A percentile compares a stretch with the other conserved stretches of the same genome.
phyloP scores from a whole-genome alignment of 2,113 vertebrate species.

The Platichthys flesus region DNA sequence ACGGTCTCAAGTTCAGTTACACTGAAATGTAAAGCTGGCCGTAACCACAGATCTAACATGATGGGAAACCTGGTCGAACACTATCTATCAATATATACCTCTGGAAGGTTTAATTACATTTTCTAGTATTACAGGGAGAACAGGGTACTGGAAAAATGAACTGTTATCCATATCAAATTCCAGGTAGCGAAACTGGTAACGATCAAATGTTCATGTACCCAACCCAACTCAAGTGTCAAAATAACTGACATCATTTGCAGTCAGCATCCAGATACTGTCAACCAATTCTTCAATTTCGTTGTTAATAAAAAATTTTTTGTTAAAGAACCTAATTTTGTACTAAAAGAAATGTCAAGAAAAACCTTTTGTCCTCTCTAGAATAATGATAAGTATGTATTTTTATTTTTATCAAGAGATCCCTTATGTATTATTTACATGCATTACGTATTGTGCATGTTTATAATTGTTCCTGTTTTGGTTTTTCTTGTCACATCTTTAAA shows the following conservation, averaged over 20 bases:
- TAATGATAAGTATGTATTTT: not conserved
- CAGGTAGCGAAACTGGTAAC: too few species aligned
- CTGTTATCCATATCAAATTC: too few species aligned
- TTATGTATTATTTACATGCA: fast-evolving
- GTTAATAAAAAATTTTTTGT: slow-evolving; percentile 45
- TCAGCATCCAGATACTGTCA: slow-evolving; percentile 72
- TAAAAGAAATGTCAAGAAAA: not conserved
- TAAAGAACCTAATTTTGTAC: slow-evolving; percentile 61
- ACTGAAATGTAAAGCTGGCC: too few species aligned
- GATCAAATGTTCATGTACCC: not conserved
- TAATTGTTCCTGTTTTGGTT: slow-evolving; percentile 68
- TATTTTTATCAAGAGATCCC: not conserved
- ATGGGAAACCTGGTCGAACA: too few species aligned
- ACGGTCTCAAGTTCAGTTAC: too few species aligned
- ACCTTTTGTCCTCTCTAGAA: not conserved
- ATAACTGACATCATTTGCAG: not conserved
- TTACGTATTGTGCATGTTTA: slow-evolving; percentile 60
- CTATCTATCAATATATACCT: too few species aligned
- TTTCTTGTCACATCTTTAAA: slow-evolving; percentile 16
- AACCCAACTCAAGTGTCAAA: not conserved
- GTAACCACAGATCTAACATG: too few species aligned
- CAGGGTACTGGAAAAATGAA: too few species aligned
- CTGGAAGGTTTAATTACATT: too few species aligned
- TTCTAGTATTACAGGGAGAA: too few species aligned
- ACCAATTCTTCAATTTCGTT: not conserved